Base-by-base conservation (phyloP, 2,797 vertebrate genomes). In the Moxostoma hubbsi region DNA sequence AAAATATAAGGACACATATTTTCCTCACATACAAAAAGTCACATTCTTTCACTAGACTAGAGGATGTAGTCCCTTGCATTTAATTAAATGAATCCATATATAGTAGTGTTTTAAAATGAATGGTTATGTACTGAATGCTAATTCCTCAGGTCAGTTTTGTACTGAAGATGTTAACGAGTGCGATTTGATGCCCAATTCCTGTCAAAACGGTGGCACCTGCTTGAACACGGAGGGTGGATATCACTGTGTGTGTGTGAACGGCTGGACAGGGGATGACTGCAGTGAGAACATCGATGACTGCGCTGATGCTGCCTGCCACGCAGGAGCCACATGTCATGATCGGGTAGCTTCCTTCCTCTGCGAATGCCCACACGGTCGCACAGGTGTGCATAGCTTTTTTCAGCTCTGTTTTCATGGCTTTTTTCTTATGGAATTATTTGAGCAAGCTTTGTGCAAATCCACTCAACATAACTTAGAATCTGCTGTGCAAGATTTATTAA, bases 271-370 rank as follows among this genome's bases (percentile, higher is more conserved):
- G 0, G 95, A 96, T 67, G 96, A 97, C 91, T 98, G 97, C 91
- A 94, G 97, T 0, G 95, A 97, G 86, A 98, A 98, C 91, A 98
- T 98, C 0, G 96, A 98, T 0, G 97, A 98, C 88, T 98, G 97
- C 0, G 95, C 95, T 85, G 95, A 91, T 0, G 97, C 96, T 0
- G 95, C 97, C n/a, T 99, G 97, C 86, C 87, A 94, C 84, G 55
- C 79, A 0, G 96, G 96, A 0, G 95, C 97, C 85, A 96, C 95
- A 71, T 98, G 97, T 79, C 95, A 98, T 0, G 97, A 98, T 90
- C 93, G 97, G 0, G 97, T 98, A 5, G 97, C 97, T 0, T 98
- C 96, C 10, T 98, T 98, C 92, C 94, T 90, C 87, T 98, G 97
- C 86, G 92, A 97, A 81, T 99, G 97, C 3, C 96, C 96, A 0